These are phyloP conservation scores for Chascanopsetta lugubris DNA, from an alignment of 2,113 vertebrate genomes.

Conservation along the genomic window DNA sequence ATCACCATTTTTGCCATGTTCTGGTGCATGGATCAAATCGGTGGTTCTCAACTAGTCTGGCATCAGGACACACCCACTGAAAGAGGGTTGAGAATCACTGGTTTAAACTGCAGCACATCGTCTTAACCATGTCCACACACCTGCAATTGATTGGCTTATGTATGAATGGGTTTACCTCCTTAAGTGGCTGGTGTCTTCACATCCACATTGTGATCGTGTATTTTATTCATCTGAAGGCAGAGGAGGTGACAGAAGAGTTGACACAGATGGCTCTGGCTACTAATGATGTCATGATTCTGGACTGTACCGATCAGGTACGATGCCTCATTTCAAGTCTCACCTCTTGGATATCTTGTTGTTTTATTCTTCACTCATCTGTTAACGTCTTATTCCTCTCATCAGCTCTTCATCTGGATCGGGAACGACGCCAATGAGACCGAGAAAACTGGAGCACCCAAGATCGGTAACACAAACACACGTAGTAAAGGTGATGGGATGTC, in stretches of 20 bases:
- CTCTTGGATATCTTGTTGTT: not conserved
- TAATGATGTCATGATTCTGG: constrained; percentile 83
- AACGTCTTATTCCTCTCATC: not conserved
- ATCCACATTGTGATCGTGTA: not conserved
- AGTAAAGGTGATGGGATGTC: not conserved
- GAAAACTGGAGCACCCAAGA: constrained; percentile 63
- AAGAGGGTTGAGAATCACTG: too few relatives aligned
- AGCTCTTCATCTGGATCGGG: constrained; percentile 81
- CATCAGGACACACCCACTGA: too few relatives aligned
- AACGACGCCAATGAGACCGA: constrained; percentile 76
- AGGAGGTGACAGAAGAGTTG: constrained; percentile 78
- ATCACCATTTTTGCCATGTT: too few relatives aligned
- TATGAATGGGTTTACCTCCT: too few relatives aligned
- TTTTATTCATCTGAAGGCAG: too few relatives aligned
- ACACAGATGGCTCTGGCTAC: constrained; percentile 77
- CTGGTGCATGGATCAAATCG: too few relatives aligned
- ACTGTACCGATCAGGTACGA: constrained; percentile 73
- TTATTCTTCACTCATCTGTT: not conserved
- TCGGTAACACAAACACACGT: constrained; percentile 60
- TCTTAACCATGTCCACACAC: too few relatives aligned
- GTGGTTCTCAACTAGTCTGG: too few relatives aligned
- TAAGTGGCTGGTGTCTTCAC: too few relatives aligned
- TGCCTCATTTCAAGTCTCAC: not conserved
- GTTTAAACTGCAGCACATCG: too few relatives aligned
- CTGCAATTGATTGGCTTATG: too few relatives aligned